Evolutionary conservation across 2,888 invertebrate genomes (phyloP).

Genomic region (Parelbella ahira): DNA sequence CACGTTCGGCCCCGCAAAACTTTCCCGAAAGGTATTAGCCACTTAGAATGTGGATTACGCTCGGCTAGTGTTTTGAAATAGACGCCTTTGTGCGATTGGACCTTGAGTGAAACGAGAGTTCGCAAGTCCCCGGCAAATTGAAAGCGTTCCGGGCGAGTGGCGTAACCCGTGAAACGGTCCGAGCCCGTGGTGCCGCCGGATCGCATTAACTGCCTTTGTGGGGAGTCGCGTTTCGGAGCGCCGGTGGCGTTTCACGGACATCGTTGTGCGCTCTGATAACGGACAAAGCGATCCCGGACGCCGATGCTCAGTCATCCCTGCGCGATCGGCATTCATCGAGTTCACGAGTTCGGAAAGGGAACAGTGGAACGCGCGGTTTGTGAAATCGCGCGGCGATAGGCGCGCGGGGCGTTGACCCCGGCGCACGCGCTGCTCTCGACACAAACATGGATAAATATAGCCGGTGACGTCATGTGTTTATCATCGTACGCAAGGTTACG

Average conservation of each 20-base stretch:
- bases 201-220: conserved; percentile 52
- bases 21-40: conserved; percentile 34
- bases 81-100: conserved; percentile 46
- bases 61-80: conserved; percentile 47
- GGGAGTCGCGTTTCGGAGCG: conserved; percentile 25
- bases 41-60: conserved; percentile 42
- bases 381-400: conserved; percentile 14
- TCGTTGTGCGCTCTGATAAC: conserved; percentile 57
- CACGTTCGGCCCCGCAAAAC: conserved; percentile 2
- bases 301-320: conserved; percentile 54
- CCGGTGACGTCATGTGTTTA: conserved; percentile 75
- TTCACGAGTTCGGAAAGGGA: conserved; percentile 11
- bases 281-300: conserved; percentile 53
- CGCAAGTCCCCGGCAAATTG: conserved; percentile 56
- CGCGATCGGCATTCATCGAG: conserved; percentile 25
- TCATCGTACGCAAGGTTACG: conserved; percentile 77
- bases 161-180: conserved; percentile 29
- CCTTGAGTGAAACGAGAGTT: conserved; percentile 45
- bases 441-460: conserved; percentile 66
- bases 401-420: conserved; percentile 54
- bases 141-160: conserved; percentile 42
- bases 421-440: conserved; percentile 60
- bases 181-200: conserved; percentile 30
- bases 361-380: conserved; percentile 12
- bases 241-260: conserved; percentile 45